Evolutionary conservation across 2,797 vertebrate species (phyloP).

Genomic region (Gymnodraco acuticeps): DNA sequence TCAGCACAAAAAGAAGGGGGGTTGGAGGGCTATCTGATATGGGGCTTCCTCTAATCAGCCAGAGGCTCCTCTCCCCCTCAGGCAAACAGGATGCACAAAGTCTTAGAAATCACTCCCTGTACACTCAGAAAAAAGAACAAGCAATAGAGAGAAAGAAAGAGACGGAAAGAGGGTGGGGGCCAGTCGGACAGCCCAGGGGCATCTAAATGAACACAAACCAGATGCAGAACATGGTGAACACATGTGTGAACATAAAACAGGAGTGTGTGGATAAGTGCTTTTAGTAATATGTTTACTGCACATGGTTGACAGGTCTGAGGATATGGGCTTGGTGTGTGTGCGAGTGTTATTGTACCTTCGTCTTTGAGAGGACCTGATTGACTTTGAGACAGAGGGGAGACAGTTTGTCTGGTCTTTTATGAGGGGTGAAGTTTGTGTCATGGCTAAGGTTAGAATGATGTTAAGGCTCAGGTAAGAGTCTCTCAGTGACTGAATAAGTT

Average conservation of each 20-base stretch:
- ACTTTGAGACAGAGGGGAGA: constrained; percentile 7
- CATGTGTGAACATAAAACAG: constrained; percentile 67
- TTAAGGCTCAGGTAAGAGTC: not conserved
- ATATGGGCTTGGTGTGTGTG: not conserved
- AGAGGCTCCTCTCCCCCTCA: constrained; percentile 66
- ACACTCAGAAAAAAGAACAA: constrained; percentile 20
- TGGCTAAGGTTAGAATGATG: not conserved
- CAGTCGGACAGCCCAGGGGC: constrained; percentile 61
- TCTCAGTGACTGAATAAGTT: not conserved
- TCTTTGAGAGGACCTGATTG: constrained; percentile 1
- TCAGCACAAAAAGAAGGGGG: constrained; percentile 20
- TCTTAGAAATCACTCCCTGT: constrained; percentile 53
- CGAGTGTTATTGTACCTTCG: constrained; percentile 2
- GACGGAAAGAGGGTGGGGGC: not conserved
- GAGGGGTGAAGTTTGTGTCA: not conserved
- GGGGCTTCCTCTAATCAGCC: constrained; percentile 78
- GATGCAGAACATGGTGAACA: constrained; percentile 71
- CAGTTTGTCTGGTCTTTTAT: not conserved
- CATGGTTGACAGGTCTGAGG: constrained; percentile 38
- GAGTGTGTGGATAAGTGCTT: constrained; percentile 61
- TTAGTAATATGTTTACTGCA: constrained; percentile 56
- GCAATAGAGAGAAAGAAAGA: not conserved
- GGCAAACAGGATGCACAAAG: constrained; percentile 73
- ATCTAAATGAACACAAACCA: constrained; percentile 78
- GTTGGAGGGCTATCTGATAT: constrained; percentile 60